Evolutionary conservation across 2,113 vertebrate genomes (phyloP).

Genomic region (Paramisgurnus dabryanus): DNA sequence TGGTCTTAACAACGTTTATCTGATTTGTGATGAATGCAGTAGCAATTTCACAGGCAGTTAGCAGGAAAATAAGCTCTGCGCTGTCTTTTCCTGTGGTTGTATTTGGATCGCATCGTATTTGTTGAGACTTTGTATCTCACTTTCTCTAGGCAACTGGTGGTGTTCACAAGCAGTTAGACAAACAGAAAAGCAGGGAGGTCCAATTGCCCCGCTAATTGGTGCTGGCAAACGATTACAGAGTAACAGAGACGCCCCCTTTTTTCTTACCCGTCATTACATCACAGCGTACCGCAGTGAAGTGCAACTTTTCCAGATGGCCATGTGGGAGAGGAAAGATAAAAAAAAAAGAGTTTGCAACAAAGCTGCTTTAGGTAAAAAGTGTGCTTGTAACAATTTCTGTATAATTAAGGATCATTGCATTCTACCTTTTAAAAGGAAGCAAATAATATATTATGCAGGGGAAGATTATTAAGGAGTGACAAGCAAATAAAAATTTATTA

Average conservation of each 20-base stretch:
- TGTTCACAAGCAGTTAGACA: slow-evolving; percentile 66
- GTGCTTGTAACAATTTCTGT: neutral
- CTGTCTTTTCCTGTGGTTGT: slow-evolving; percentile 35
- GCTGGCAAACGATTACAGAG: slow-evolving; percentile 73
- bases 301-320: slow-evolving; percentile 56
- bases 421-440: too few species aligned
- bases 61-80: slow-evolving; percentile 26
- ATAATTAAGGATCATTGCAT: too few species aligned
- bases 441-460: too few species aligned
- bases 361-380: neutral
- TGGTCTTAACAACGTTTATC: slow-evolving; percentile 13
- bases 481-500: too few species aligned
- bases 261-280: slow-evolving; percentile 65
- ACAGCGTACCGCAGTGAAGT: slow-evolving; percentile 48
- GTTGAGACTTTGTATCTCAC: slow-evolving; percentile 63
- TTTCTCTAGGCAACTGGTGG: slow-evolving; percentile 70
- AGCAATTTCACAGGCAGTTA: slow-evolving; percentile 47
- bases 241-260: slow-evolving; percentile 64
- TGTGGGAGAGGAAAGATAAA: slow-evolving; percentile 36
- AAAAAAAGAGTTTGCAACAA: slow-evolving; percentile 5
- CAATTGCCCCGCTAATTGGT: slow-evolving; percentile 79
- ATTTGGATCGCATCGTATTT: slow-evolving; percentile 51
- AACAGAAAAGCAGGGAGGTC: slow-evolving; percentile 68
- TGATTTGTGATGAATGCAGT: slow-evolving; percentile 35
- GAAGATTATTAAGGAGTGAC: too few species aligned